A percentile compares a stretch with the other conserved stretches of the same genome.
Evolutionary conservation across 2,113 vertebrate species (phyloP).

Genomic region (Bambusicola thoracicus): DNA sequence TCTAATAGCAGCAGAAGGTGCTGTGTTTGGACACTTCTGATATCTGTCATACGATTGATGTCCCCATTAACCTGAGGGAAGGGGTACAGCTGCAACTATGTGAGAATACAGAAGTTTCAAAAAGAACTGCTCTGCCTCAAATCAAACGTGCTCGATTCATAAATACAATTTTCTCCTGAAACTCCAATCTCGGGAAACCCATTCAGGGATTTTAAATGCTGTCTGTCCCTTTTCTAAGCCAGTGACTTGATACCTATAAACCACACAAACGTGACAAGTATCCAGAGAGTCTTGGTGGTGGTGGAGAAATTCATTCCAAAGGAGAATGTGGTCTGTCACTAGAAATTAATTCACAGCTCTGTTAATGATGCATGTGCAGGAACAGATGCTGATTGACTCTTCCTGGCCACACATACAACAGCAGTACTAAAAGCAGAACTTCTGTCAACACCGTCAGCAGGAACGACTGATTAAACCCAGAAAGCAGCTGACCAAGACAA

Average conservation of each 20-base stretch:
- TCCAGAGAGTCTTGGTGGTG: background rate
- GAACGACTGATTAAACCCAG: conserved; percentile 16
- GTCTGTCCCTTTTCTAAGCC: background rate
- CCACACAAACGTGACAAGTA: background rate
- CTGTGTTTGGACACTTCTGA: background rate
- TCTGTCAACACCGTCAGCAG: background rate
- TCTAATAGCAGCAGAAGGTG: background rate
- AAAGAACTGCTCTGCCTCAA: background rate
- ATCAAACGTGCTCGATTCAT: background rate
- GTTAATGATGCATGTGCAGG: background rate
- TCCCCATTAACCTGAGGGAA: background rate
- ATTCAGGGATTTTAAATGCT: background rate
- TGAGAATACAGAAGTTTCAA: background rate
- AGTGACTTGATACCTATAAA: background rate
- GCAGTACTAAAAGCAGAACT: conserved; percentile 13
- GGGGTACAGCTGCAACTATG: background rate
- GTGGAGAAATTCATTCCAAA: background rate
- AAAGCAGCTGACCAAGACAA: conserved; percentile 34
- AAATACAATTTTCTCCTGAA: background rate
- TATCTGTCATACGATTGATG: background rate
- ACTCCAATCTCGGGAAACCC: background rate
- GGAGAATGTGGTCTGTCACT: background rate
- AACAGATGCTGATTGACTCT: conserved; percentile 51
- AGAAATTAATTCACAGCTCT: conserved; percentile 29
- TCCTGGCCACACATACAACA: conserved; percentile 21